Base-by-base conservation (phyloP, 2,113 vertebrate genomes). In the Caranx melampygus region DNA sequence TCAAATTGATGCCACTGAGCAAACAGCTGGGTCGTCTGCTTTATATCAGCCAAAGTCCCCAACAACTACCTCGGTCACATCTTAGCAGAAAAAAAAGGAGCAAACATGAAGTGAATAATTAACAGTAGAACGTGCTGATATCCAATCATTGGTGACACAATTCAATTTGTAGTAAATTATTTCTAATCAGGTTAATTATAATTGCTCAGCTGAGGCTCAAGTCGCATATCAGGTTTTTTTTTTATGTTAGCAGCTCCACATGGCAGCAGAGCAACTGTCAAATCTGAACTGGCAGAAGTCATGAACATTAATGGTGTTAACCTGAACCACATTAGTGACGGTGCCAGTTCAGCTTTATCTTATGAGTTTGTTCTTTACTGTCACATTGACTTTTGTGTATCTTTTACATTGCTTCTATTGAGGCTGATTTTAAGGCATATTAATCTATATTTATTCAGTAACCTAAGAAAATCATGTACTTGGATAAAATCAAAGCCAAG, bases 131-230 rank as follows among this genome's bases (percentile, higher is more conserved):
- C 49, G 51, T 3, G 54, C 55, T 63, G 61, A 64, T 37, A 73
- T 35, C 61, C 35, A 82, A 31, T 75, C 26, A 33, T 34, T 72
- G 16, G 47, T 42, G 44, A 71, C 61, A 47, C 52, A 62, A 72
- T 82, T 82, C n/a, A 42, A 51, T 82, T 60, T 76, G 64, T 5
- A 49, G 44, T 33, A 34, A 70, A 75, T 75, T 44, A 51, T 78
- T 84, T 58, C 18, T 72, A 77, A 71, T 85, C 33, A 26, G 31
- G 64, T 67, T 81, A 71, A 79, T 84, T 88, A n/a, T 52, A 79
- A 66, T 84, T 54, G 12, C 57, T 77, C 60, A 71, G 62, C 74
- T 47, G 60, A 42, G 67, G 21, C 40, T 58, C 5, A 15, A 26
- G 61, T 44, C 49, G 47, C 40, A 37, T 73, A 34, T 47, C 34